phyloP scores from a whole-genome alignment of 2,797 vertebrate genomes.

The Sibirionetta formosa region DNA sequence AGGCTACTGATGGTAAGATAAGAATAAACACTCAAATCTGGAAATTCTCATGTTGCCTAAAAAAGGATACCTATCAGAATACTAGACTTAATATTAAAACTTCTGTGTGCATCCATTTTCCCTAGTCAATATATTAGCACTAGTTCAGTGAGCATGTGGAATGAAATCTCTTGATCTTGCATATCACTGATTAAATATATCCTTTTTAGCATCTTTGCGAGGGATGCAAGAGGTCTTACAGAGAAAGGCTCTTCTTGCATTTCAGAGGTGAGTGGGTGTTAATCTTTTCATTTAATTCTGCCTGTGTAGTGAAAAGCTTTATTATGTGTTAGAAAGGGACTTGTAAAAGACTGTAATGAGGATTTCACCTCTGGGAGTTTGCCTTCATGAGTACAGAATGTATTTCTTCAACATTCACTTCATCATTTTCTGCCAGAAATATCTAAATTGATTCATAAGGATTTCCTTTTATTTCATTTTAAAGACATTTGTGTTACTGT shows the following conservation, averaged over 20 bases:
- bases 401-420: conserved; percentile 30
- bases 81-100: background rate
- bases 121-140: background rate
- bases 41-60: background rate
- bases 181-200: conserved; percentile 66
- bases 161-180: conserved; percentile 12
- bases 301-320: conserved; percentile 61
- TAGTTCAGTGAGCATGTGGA: background rate
- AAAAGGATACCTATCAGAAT: background rate
- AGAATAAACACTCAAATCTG: background rate
- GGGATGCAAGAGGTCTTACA: conserved; percentile 96
- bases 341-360: conserved; percentile 72
- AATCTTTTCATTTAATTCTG: conserved; percentile 71
- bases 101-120: background rate
- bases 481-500: background rate
- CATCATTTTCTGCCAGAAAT: conserved; percentile 14
- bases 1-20: conserved; percentile 94
- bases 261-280: conserved; percentile 92
- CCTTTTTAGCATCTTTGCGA: conserved; percentile 91
- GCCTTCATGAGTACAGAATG: conserved; percentile 12
- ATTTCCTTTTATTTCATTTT: conserved; percentile 51
- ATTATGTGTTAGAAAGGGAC: conserved; percentile 54
- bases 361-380: conserved; percentile 47
- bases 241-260: conserved; percentile 95
- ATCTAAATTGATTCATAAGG: background rate